Base-by-base conservation (phyloP, 1,140 invertebrate species). In the Saccostrea glomerata region DNA sequence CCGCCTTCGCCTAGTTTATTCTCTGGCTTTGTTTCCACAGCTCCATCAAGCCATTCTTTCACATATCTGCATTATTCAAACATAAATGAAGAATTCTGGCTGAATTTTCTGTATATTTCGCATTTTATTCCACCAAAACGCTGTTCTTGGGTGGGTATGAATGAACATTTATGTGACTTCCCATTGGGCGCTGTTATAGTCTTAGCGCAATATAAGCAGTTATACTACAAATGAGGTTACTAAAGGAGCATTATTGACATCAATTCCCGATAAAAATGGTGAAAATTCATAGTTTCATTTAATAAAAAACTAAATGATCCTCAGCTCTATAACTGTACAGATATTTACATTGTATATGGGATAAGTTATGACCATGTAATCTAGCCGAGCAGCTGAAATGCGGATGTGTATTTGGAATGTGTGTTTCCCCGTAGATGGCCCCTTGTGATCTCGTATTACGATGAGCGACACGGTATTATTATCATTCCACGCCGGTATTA, bases 381-480 rank as follows among this genome's bases (percentile, higher is more conserved):
- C 30, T 12, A 12, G 25, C 13, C 25, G 70, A 77, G 12, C 30
- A 40, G 25, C 15, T 77, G 70, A 36, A 15, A 77, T 36, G 66
- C 66, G 66, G 66, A 73, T 73, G 66, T 73, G 23, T 30, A 73
- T 73, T 73, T 25, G 12, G 13, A 73, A 73, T 73, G 70, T 77
- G 70, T 36, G 25, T 77, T 66, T 36, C 70, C 70, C 70, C 25
- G 70, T 77, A 12, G 30, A 25, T 7, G 25, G 25, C 70, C 70
- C 70, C 15, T 11, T 63, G 23, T 77, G 70, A 77, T 77, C 70
- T 77, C 70, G 70, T 77, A 77, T 77, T 77, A 77, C 70, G 70
- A 77, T 77, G 70, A 77, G 70, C 70, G 70, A 77, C 70, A 77
- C 70, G 70, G 70, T 77, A 77, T 77, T 77, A 77, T 77, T 77